phyloP scores from a whole-genome alignment of 1,140 invertebrate species.

The Leguminivora glycinivorella region DNA sequence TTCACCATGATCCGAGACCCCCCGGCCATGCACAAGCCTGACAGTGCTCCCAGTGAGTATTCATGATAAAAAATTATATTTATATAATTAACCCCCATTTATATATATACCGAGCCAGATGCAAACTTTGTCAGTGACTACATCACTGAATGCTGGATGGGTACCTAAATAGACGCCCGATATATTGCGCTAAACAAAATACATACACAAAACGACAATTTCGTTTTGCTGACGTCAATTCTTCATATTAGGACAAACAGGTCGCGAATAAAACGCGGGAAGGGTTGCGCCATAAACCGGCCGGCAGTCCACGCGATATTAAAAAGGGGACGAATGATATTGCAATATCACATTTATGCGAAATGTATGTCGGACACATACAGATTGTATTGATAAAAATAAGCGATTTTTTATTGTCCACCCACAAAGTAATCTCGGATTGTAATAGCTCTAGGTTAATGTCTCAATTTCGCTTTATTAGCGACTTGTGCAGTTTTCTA shows the following conservation, averaged over 20 bases:
- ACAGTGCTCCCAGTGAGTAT: slow-evolving; percentile 70
- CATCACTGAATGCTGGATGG: no score
- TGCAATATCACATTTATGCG: slow-evolving; percentile 79
- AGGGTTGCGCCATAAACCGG: slow-evolving; percentile 77
- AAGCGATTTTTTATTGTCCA: slow-evolving; percentile 76
- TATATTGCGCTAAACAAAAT: slow-evolving; percentile 35
- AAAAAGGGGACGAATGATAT: slow-evolving; percentile 78
- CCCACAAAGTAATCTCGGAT: slow-evolving; percentile 50
- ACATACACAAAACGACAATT: slow-evolving; percentile 46
- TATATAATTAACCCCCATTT: no score
- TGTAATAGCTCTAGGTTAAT: slow-evolving; percentile 37
- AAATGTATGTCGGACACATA: slow-evolving; percentile 70
- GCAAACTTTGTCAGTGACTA: no score
- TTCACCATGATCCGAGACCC: slow-evolving; percentile 76
- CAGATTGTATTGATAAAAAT: slow-evolving; percentile 79
- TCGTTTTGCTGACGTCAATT: slow-evolving; percentile 73
- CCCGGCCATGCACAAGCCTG: slow-evolving; percentile 78
- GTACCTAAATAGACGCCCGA: neutral
- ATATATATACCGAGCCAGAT: no score
- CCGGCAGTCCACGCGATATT: slow-evolving; percentile 74
- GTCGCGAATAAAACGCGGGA: slow-evolving; percentile 75
- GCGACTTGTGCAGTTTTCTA: slow-evolving; percentile 9
- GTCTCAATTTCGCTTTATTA: slow-evolving; percentile 26
- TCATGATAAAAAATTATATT: no score
- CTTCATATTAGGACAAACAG: slow-evolving; percentile 78